Conservation (phyloP, 2,888 invertebrate genomes). For the Hemaris fuciformis region DNA sequence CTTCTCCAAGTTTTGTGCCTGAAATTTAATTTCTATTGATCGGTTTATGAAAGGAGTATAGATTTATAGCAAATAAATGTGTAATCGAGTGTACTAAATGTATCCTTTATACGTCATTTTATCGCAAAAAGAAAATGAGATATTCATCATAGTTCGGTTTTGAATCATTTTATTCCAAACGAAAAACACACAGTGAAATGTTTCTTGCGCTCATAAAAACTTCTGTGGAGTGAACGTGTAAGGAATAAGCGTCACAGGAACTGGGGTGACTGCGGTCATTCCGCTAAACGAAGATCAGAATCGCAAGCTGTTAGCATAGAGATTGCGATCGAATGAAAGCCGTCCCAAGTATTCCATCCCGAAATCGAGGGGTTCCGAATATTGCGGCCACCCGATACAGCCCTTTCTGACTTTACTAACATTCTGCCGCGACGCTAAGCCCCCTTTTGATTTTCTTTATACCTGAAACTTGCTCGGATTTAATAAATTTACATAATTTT, state of each 20-base stretch:
- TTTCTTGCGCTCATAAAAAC: slow-evolving; percentile 73
- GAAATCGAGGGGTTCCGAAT: slow-evolving; percentile 72
- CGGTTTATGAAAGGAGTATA: slow-evolving; percentile 13
- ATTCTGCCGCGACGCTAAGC: slow-evolving; percentile 61
- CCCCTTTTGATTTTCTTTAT: slow-evolving; percentile 67
- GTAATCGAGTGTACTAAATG: background rate
- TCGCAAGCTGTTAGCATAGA: slow-evolving; percentile 82
- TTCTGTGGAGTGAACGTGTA: slow-evolving; percentile 76
- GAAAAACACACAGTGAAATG: slow-evolving; percentile 48
- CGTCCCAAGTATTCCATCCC: slow-evolving; percentile 76
- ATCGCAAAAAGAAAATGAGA: background rate
- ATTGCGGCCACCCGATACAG: slow-evolving; percentile 73
- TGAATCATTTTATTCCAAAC: background rate
- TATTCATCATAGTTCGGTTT: background rate
- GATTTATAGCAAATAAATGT: background rate
- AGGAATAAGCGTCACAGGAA: slow-evolving; percentile 76
- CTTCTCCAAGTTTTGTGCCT: slow-evolving; percentile 26
- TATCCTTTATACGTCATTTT: background rate
- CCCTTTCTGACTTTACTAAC: slow-evolving; percentile 69
- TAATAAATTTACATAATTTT: slow-evolving; percentile 42
- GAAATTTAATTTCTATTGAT: slow-evolving; percentile 25
- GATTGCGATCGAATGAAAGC: slow-evolving; percentile 80
- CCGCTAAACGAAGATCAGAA: slow-evolving; percentile 82
- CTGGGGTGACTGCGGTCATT: slow-evolving; percentile 80
- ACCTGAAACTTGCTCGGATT: slow-evolving; percentile 54